Evolutionary conservation across 1,140 invertebrate genomes (phyloP).

Genomic region (Mya arenaria): DNA sequence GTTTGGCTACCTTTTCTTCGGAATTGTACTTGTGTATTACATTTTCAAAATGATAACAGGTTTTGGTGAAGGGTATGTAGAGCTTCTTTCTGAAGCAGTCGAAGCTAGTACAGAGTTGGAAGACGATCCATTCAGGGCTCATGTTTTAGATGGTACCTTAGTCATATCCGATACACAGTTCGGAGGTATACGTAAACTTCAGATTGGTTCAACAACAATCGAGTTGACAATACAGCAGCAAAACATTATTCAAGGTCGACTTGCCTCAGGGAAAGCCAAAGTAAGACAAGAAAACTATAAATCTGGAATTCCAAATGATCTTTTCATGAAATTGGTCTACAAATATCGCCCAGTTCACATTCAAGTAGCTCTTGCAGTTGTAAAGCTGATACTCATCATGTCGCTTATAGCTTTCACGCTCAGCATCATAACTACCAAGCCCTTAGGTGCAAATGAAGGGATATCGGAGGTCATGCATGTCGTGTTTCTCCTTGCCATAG

Average conservation of each 20-base stretch:
- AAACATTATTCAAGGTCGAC: background rate
- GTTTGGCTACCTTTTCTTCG: constrained; percentile 34
- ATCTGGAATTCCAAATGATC: constrained; percentile 8
- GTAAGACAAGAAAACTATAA: background rate
- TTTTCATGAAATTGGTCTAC: background rate
- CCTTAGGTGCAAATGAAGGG: background rate
- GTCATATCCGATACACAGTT: background rate
- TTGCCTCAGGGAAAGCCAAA: background rate
- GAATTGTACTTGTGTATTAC: constrained; percentile 18
- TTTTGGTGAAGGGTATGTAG: constrained; percentile 13
- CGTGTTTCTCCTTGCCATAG: too few relatives aligned
- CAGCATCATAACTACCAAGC: background rate
- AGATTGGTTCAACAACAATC: background rate
- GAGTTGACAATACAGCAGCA: background rate
- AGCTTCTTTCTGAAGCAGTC: constrained; percentile 3
- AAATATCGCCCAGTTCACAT: constrained; percentile 17
- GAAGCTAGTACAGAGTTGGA: background rate
- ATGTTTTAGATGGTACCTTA: background rate
- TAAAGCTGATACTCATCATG: constrained; percentile 15
- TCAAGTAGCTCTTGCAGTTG: background rate
- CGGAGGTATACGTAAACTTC: background rate
- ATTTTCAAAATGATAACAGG: constrained; percentile 15
- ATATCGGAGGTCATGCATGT: constrained; percentile 41
- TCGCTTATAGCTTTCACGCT: background rate
- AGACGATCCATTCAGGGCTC: too few relatives aligned